Conservation (phyloP, 2,888 invertebrate species). For the Leptinotarsa haldemani region DNA sequence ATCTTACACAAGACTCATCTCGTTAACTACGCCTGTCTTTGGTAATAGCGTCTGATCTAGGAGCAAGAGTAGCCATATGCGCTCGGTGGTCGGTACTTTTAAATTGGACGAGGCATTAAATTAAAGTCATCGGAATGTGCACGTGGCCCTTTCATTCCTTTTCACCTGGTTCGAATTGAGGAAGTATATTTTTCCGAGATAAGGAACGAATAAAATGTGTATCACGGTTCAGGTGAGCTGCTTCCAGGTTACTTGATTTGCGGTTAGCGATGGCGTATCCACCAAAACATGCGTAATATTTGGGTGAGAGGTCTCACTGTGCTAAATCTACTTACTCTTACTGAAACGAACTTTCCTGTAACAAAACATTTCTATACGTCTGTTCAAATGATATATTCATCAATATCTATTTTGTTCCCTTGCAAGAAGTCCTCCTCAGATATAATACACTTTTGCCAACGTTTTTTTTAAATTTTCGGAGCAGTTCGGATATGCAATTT, state of each 20-base stretch:
- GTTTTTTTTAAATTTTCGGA: no score
- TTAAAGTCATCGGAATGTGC: constrained; percentile 45
- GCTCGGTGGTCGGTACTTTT: constrained; percentile 40
- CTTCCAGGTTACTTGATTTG: neutral
- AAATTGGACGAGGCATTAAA: constrained; percentile 41
- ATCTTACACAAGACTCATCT: constrained; percentile 13
- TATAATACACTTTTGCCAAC: no score
- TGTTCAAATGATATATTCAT: no score
- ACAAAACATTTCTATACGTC: no score
- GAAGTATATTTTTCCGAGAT: constrained; percentile 35
- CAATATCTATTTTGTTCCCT: no score
- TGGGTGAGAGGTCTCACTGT: no score
- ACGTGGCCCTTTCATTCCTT: constrained; percentile 47
- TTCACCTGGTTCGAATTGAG: constrained; percentile 48
- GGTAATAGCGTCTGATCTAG: constrained; percentile 29
- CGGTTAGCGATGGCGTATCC: neutral
- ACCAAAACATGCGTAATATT: neutral
- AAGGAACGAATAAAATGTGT: constrained; percentile 30
- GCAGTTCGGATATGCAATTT: no score
- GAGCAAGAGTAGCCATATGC: constrained; percentile 31
- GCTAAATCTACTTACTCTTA: no score
- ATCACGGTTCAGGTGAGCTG: constrained; percentile 17
- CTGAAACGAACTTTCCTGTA: no score
- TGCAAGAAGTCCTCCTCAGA: no score
- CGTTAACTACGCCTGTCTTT: constrained; percentile 1